phyloP scores from a whole-genome alignment of 2,888 invertebrate genomes.

The Phortica okadai region DNA sequence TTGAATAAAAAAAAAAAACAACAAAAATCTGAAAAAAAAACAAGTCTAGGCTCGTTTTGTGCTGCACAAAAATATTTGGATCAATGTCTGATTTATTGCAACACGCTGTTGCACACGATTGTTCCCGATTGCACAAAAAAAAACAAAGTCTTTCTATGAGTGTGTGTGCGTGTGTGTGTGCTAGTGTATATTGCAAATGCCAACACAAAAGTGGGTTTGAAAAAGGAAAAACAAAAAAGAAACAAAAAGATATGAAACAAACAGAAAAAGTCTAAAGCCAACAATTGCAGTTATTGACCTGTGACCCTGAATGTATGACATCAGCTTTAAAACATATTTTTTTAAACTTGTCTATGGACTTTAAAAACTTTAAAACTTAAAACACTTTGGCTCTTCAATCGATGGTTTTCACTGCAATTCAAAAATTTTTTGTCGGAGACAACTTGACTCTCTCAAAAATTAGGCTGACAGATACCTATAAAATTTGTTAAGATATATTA shows the following conservation, averaged over 20 bases:
- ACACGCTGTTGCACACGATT: conserved; percentile 67
- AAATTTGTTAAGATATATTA: no score
- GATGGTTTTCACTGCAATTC: no score
- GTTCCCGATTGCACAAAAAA: conserved; percentile 61
- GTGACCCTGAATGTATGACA: conserved; percentile 51
- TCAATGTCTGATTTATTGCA: conserved; percentile 74
- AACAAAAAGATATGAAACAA: not conserved
- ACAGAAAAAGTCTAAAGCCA: conserved; percentile 24
- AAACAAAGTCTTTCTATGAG: conserved; percentile 29
- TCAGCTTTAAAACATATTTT: no score
- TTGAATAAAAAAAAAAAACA: conserved; percentile 36
- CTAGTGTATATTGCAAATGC: conserved; percentile 1
- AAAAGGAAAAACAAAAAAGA: not conserved
- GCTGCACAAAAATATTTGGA: conserved; percentile 62
- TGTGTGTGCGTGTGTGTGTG: conserved; percentile 4
- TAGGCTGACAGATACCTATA: no score
- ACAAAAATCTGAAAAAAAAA: conserved; percentile 37
- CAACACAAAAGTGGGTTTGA: conserved; percentile 45
- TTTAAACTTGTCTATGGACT: no score
- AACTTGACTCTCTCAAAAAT: no score
- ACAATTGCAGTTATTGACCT: not conserved
- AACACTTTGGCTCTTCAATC: no score
- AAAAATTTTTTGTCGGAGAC: no score
- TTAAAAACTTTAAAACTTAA: no score
- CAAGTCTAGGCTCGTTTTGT: conserved; percentile 20